Percentiles rank a stretch among this genome's conserved stretches.
phyloP scores from a whole-genome alignment of 2,113 vertebrate genomes.

The Takifugu flavidus region DNA sequence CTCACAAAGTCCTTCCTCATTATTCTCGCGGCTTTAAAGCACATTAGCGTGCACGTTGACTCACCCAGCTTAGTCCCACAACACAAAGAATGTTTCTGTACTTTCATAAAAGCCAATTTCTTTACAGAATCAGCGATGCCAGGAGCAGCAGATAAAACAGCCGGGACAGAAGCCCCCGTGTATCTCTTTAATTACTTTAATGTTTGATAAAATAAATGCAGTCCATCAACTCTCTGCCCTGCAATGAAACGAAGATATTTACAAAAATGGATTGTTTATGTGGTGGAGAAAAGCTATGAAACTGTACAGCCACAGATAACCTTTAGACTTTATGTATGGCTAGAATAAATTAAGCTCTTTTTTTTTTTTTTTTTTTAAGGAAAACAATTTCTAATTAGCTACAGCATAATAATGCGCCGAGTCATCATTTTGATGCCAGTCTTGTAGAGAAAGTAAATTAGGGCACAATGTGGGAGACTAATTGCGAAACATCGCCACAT shows the following conservation, averaged over 20 bases:
- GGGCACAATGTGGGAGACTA: not conserved
- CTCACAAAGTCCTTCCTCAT: not conserved
- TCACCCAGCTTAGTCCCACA: constrained; percentile 22
- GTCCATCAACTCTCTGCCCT: constrained; percentile 35
- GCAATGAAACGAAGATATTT: constrained; percentile 44
- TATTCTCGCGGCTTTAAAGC: constrained; percentile 11
- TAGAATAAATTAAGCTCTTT: not conserved
- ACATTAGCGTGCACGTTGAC: not conserved
- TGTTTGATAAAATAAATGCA: constrained; percentile 42
- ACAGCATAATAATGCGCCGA: constrained; percentile 27
- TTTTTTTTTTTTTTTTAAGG: constrained; percentile 6
- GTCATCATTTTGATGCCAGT: constrained; percentile 6
- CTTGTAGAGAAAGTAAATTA: constrained; percentile 11
- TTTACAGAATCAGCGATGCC: constrained; percentile 29
- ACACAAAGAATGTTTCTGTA: constrained; percentile 17
- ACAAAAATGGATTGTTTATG: constrained; percentile 35
- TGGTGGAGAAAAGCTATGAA: constrained; percentile 8
- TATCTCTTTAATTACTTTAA: constrained; percentile 43
- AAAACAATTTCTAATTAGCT: constrained; percentile 30
- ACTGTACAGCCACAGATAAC: constrained; percentile 33
- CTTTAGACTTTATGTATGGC: constrained; percentile 4
- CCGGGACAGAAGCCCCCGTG: constrained; percentile 29
- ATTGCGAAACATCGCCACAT: not conserved
- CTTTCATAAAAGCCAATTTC: constrained; percentile 29
- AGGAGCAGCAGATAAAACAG: constrained; percentile 34